Base-by-base conservation (phyloP, 2,888 invertebrate genomes). In the Silvanus unidentatus region DNA sequence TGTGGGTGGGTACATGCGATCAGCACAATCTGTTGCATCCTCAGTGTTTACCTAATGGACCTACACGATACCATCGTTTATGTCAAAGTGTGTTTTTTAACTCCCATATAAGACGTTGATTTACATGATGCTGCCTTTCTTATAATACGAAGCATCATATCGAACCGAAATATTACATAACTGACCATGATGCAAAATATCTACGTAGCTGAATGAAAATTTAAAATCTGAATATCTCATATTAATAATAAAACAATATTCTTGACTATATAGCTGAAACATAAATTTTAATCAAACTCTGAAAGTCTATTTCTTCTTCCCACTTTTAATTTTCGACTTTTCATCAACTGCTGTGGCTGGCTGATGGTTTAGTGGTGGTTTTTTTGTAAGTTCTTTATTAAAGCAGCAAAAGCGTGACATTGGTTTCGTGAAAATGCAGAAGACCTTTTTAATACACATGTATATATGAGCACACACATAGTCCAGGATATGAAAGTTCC, bases 401-500 rank as follows among this genome's bases (percentile, higher is more conserved):
- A 22, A 22, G 22, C 22, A 22, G 22, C 8, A 22, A 22, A 22
- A 22, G 22, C 22, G 8, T 8, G 22, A 22, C 32, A 44, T 45
- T 42, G 44, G 42, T 45, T 44, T 30, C 45, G 47, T 48, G 44
- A 48, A 44, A 44, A 54, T 47, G 43, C 44, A 49, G 40, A 47
- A 45, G 52, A 52, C 47, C 48, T 55, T 52, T 54, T 51, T 53
- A 54, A 57, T 54, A 54, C 48, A 49, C 42, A 32, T 47, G 41
- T 44, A 50, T 15, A 41, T 32, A 22, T 39, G 13, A 13, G 28
- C 42, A 27, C 42, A 40, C 12, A 44, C 13, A 40, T 35, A 38
- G 42, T 48, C 51, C 64, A 63, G 65, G 66, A 65, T 66, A 67
- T 66, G 66, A 66, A 61, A 55, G 56, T 12, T n/a, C 32, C 62